Evolutionary conservation across 2,797 vertebrate species (phyloP).

Genomic region (Odontamblyopus lacepedii): DNA sequence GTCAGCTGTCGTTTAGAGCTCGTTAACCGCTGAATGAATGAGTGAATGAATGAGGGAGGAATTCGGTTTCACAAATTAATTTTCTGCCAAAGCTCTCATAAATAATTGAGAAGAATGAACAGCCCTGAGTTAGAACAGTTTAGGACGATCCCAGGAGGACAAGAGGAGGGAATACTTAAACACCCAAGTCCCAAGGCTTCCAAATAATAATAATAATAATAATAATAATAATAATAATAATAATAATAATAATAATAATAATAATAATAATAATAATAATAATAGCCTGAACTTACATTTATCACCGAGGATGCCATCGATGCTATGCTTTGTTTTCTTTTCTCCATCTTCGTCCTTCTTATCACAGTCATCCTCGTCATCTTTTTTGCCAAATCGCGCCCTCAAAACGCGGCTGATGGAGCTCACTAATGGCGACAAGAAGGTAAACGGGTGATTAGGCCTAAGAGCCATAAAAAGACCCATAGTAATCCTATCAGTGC

Average conservation of each 20-base stretch:
- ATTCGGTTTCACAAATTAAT: constrained; percentile 93
- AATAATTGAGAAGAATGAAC: constrained; percentile 84
- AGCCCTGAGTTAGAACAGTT: constrained; percentile 69
- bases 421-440: constrained; percentile 90
- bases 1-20: constrained; percentile 89
- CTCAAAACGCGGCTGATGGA: constrained; percentile 99
- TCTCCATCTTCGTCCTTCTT: constrained; percentile 98
- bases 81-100: constrained; percentile 83
- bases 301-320: constrained; percentile 97
- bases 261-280: constrained; percentile 35
- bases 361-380: constrained; percentile 94
- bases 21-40: constrained; percentile 77
- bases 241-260: constrained; percentile 38
- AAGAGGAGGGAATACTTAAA: constrained; percentile 56
- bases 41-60: constrained; percentile 62
- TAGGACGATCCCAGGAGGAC: constrained; percentile 70
- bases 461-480: constrained; percentile 69
- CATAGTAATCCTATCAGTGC: constrained; percentile 67
- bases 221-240: constrained; percentile 52
- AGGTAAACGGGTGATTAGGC: constrained; percentile 74
- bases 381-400: constrained; percentile 99
- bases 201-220: constrained; percentile 38
- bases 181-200: constrained; percentile 46
- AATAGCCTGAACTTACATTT: constrained; percentile 88
- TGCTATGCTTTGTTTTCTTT: constrained; percentile 99